Percentiles rank a stretch among this genome's conserved stretches.
Evolutionary conservation across 2,797 vertebrate genomes (phyloP).

Genomic region (Spondyliosoma cantharus): DNA sequence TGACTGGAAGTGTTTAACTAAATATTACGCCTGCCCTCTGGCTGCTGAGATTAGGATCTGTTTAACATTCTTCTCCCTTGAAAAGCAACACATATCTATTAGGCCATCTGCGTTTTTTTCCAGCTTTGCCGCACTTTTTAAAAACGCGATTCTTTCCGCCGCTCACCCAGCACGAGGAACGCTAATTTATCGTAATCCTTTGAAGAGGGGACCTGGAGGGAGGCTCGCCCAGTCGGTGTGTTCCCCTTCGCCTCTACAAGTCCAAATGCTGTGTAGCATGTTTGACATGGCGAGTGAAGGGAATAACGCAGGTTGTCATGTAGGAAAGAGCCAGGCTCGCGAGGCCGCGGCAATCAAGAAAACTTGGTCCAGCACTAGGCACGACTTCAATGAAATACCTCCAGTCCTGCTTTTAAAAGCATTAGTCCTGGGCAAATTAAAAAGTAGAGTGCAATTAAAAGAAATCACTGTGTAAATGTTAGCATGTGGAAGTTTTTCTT

Average conservation of each 20-base stretch:
- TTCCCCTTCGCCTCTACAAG: slow-evolving; percentile 50
- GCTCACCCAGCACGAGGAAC: slow-evolving; percentile 52
- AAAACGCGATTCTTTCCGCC: slow-evolving; percentile 67
- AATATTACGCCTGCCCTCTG: slow-evolving; percentile 66
- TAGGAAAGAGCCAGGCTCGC: slow-evolving; percentile 74
- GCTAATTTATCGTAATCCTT: slow-evolving; percentile 72
- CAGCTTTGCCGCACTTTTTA: slow-evolving; percentile 55
- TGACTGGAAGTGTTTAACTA: slow-evolving; percentile 76
- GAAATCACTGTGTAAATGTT: slow-evolving; percentile 92
- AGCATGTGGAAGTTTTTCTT: slow-evolving; percentile 89
- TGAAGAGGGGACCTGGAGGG: slow-evolving; percentile 70
- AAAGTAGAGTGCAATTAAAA: slow-evolving; percentile 90
- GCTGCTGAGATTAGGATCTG: slow-evolving; percentile 72
- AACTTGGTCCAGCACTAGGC: slow-evolving; percentile 79
- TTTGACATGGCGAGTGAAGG: slow-evolving; percentile 79
- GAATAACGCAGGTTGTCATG: slow-evolving; percentile 83
- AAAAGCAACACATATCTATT: slow-evolving; percentile 68
- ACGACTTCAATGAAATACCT: slow-evolving; percentile 88
- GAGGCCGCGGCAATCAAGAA: slow-evolving; percentile 79
- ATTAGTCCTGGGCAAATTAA: slow-evolving; percentile 90
- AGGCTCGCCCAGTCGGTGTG: slow-evolving; percentile 66
- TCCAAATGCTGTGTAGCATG: slow-evolving; percentile 79
- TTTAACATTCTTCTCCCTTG: slow-evolving; percentile 68
- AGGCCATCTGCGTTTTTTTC: slow-evolving; percentile 59
- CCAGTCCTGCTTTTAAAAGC: slow-evolving; percentile 86